phyloP scores from a whole-genome alignment of 1,140 invertebrate genomes.

The Battus philenor region DNA sequence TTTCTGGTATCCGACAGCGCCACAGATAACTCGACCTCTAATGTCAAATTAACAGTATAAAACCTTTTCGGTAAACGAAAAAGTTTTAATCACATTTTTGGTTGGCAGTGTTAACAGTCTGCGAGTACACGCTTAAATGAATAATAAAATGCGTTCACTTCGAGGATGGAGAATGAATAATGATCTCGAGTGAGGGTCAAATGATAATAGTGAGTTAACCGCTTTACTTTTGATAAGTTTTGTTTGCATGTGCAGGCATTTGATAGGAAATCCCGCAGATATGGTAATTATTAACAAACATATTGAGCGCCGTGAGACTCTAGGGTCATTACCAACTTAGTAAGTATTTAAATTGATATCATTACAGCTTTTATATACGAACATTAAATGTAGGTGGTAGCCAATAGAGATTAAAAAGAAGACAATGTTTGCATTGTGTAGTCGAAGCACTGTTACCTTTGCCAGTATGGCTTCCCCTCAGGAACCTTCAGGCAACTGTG shows the following conservation, averaged over 20 bases:
- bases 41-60: neutral
- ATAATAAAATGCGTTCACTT: constrained; percentile 2
- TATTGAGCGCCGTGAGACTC: too few relatives aligned
- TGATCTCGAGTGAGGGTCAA: constrained; percentile 6
- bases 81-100: constrained; percentile 2
- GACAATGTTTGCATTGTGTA: too few relatives aligned
- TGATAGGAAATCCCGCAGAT: too few relatives aligned
- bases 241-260: constrained; percentile 1
- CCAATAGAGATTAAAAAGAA: too few relatives aligned
- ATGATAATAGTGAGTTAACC: constrained; percentile 1
- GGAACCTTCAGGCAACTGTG: too few relatives aligned
- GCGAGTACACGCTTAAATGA: constrained; percentile 4
- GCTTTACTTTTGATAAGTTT: constrained; percentile 8
- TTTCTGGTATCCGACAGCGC: constrained; percentile 8
- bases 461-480: too few relatives aligned
- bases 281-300: too few relatives aligned
- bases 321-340: too few relatives aligned
- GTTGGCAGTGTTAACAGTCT: neutral
- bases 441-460: too few relatives aligned
- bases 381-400: too few relatives aligned
- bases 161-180: constrained; percentile 1
- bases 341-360: too few relatives aligned
- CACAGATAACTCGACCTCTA: neutral
- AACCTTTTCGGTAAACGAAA: neutral
- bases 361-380: too few relatives aligned